Conservation (phyloP, 2,888 invertebrate genomes). For the Hedychridium roseum region DNA sequence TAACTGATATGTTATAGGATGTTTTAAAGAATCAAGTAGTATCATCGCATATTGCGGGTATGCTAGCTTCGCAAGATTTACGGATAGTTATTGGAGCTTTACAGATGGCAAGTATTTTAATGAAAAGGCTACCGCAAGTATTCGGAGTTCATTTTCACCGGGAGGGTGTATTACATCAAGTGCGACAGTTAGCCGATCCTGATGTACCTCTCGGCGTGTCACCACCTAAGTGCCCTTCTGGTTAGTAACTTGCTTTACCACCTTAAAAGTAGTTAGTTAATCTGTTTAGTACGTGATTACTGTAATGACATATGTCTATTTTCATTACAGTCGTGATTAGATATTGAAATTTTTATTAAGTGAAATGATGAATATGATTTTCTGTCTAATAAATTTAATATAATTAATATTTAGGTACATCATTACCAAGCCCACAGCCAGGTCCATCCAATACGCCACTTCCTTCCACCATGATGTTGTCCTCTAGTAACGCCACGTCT, state of each 20-base stretch:
- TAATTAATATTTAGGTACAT: slow-evolving; percentile 47
- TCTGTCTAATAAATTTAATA: not conserved
- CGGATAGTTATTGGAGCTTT: slow-evolving; percentile 96
- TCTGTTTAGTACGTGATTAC: too few relatives aligned
- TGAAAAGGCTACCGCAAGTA: slow-evolving; percentile 94
- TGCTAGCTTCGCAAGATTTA: slow-evolving; percentile 97
- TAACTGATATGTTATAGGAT: slow-evolving; percentile 51
- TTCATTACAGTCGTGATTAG: too few relatives aligned
- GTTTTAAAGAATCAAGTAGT: slow-evolving; percentile 78
- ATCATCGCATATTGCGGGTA: slow-evolving; percentile 96
- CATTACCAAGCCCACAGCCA: slow-evolving; percentile 61
- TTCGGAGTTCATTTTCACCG: slow-evolving; percentile 95
- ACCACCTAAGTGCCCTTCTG: slow-evolving; percentile 64
- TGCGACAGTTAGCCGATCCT: slow-evolving; percentile 76
- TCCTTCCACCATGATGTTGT: slow-evolving; percentile 56
- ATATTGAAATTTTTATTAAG: slow-evolving; percentile 3
- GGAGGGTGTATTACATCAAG: slow-evolving; percentile 97
- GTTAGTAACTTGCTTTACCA: slow-evolving; percentile 32
- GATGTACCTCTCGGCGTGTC: slow-evolving; percentile 67
- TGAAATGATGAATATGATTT: not conserved
- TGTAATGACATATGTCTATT: too few relatives aligned
- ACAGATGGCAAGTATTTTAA: slow-evolving; percentile 95
- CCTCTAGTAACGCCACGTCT: slow-evolving; percentile 60
- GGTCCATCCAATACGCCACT: slow-evolving; percentile 61
- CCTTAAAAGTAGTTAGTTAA: too few relatives aligned